Evolutionary conservation across 2,888 invertebrate genomes (phyloP).

Genomic region (Cosmia trapezina): DNA sequence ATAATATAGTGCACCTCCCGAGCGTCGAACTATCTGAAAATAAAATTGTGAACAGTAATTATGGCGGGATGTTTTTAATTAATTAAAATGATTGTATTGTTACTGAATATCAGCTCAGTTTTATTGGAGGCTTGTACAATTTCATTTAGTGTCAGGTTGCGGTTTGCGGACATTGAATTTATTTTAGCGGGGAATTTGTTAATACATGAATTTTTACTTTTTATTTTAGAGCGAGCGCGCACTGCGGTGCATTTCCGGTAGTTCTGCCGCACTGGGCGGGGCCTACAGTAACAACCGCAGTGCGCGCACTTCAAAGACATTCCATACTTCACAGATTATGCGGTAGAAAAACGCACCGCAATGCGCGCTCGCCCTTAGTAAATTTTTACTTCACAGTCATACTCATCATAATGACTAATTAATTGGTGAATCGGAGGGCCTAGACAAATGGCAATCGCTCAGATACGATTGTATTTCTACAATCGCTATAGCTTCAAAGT

Average conservation of each 20-base stretch:
- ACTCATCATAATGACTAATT: neutral
- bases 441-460: too few relatives aligned
- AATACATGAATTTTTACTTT: conserved; percentile 1
- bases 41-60: conserved; percentile 49
- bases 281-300: too few relatives aligned
- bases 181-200: conserved; percentile 8
- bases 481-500: too few relatives aligned
- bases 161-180: conserved; percentile 22
- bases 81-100: conserved; percentile 34
- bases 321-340: too few relatives aligned
- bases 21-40: conserved; percentile 66
- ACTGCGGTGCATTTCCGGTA: too few relatives aligned
- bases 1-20: conserved; percentile 48
- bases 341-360: too few relatives aligned
- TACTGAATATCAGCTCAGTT: conserved; percentile 24
- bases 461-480: too few relatives aligned
- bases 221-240: too few relatives aligned
- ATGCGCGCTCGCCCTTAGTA: too few relatives aligned
- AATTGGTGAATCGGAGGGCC: too few relatives aligned
- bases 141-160: conserved; percentile 19
- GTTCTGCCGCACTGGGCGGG: too few relatives aligned
- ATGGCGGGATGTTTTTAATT: conserved; percentile 39
- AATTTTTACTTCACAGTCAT: neutral
- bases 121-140: conserved; percentile 22
- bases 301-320: too few relatives aligned